Evolutionary conservation across 2,797 vertebrate species (phyloP).

Genomic region (Parauchenoglanis punctatus): DNA sequence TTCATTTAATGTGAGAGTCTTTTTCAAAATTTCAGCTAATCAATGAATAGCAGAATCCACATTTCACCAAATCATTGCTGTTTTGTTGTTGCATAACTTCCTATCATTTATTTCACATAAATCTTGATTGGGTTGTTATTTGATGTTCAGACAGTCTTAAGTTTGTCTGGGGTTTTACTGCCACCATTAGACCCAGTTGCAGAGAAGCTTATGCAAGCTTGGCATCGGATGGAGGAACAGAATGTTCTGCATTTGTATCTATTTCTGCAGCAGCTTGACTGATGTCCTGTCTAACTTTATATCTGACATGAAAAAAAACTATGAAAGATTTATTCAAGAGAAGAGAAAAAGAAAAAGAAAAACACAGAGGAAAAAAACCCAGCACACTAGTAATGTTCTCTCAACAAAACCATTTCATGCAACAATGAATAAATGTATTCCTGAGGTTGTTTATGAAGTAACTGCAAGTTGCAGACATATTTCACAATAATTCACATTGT

Average conservation of each 20-base stretch:
- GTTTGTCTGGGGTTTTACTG: slow-evolving; percentile 19
- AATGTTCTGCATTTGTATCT: slow-evolving; percentile 47
- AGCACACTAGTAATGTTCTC: neutral
- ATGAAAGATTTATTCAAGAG: slow-evolving; percentile 25
- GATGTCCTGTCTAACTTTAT: slow-evolving; percentile 29
- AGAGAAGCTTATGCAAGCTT: slow-evolving; percentile 34
- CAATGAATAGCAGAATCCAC: neutral
- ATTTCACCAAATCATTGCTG: neutral
- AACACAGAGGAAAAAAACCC: neutral
- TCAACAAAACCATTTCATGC: slow-evolving; percentile 3
- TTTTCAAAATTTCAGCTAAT: no score
- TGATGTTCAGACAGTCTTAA: slow-evolving; percentile 26
- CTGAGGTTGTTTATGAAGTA: slow-evolving; percentile 14
- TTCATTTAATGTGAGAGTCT: no score
- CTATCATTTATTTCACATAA: neutral
- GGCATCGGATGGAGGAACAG: slow-evolving; percentile 40
- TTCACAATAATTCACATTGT: neutral
- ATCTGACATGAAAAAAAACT: slow-evolving; percentile 34
- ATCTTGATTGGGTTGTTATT: neutral
- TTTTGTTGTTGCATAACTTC: neutral
- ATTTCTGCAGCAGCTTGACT: slow-evolving; percentile 37
- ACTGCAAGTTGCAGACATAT: neutral
- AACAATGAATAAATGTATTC: slow-evolving; percentile 8
- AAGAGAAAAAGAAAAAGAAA: neutral
- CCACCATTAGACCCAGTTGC: slow-evolving; percentile 3